A percentile compares a stretch with the other conserved stretches of the same genome.
These are phyloP conservation scores for Uloborus diversus DNA, from an alignment of 1,140 invertebrate species.

Conservation along the genomic window DNA sequence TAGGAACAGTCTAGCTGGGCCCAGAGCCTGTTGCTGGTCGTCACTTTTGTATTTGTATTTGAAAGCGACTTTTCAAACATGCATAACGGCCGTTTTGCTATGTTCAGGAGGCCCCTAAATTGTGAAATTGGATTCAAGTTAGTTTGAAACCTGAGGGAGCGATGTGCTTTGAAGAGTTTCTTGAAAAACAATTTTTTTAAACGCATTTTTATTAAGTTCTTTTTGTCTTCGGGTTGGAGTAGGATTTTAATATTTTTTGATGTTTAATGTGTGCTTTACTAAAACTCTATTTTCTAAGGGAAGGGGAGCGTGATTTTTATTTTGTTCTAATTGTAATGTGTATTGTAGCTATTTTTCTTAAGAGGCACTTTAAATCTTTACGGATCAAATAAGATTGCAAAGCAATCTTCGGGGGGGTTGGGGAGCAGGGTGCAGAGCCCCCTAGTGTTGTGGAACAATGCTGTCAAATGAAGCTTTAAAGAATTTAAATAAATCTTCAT, in stretches of 20 bases:
- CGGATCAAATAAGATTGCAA: neutral
- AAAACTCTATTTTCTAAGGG: neutral
- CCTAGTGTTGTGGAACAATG: neutral
- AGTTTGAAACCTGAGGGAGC: too few species aligned
- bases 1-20: too few species aligned
- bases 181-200: neutral
- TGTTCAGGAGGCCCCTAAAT: too few species aligned
- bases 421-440: neutral
- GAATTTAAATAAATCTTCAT: constrained; percentile 55
- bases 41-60: too few species aligned
- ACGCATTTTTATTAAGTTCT: neutral
- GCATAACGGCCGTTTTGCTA: too few species aligned
- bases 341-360: neutral
- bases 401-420: neutral
- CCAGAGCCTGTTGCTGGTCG: too few species aligned
- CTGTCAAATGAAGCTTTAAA: neutral
- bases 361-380: neutral
- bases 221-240: too few species aligned
- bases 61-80: too few species aligned
- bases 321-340: neutral
- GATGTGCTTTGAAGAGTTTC: too few species aligned
- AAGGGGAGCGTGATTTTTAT: neutral
- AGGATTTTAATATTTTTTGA: neutral
- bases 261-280: neutral
- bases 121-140: too few species aligned